Evolutionary conservation across 2,888 invertebrate species (phyloP).

Genomic region (Sminthurinus aureus): DNA sequence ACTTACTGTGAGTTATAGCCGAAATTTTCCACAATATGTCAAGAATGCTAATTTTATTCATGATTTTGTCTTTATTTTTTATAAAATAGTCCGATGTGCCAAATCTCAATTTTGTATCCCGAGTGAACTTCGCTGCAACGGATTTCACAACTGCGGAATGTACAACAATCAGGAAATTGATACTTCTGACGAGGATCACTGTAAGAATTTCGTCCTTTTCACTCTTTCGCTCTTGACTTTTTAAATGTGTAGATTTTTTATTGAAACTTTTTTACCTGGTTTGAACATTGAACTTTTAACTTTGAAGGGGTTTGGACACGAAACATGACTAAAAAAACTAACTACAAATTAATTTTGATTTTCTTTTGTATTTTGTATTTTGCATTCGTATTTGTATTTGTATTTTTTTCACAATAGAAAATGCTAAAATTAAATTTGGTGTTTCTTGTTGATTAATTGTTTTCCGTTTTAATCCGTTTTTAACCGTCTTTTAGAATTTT

Average conservation of each 20-base stretch:
- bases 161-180: conserved; percentile 61
- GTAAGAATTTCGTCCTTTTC: conserved; percentile 55
- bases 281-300: not conserved
- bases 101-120: conserved; percentile 67
- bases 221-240: not conserved
- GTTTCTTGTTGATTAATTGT: too few species aligned
- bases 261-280: too few species aligned
- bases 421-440: too few species aligned
- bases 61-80: too few species aligned
- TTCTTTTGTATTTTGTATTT: not conserved
- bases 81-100: conserved; percentile 64
- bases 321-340: not conserved
- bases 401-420: too few species aligned
- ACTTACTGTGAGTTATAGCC: too few species aligned
- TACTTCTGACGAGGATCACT: conserved; percentile 66
- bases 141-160: conserved; percentile 66
- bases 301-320: not conserved
- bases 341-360: not conserved
- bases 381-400: not conserved
- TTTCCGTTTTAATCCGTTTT: too few species aligned
- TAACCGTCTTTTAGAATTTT: too few species aligned
- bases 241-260: not conserved
- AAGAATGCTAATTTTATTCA: too few species aligned
- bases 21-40: too few species aligned
- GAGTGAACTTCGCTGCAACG: conserved; percentile 65